Conservation (phyloP, 2,113 vertebrate species). For the Cisticola juncidis region DNA sequence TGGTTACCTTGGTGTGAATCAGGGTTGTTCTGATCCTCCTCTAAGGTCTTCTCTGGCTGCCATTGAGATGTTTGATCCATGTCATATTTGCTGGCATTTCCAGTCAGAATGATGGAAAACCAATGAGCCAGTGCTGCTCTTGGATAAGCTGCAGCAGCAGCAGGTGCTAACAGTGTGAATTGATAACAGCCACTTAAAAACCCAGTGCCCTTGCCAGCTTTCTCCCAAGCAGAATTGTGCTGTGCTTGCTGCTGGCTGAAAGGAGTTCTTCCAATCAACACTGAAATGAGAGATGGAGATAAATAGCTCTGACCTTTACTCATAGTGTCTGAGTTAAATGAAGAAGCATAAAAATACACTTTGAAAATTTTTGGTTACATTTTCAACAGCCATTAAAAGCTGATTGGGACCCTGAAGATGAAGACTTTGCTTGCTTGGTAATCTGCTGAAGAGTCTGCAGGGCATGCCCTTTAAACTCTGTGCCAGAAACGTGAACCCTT, state of each 20-base stretch:
- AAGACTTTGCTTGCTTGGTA: neutral
- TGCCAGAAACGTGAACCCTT: neutral
- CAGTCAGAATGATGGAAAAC: neutral
- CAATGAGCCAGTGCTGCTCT: neutral
- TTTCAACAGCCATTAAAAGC: neutral
- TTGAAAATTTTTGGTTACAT: neutral
- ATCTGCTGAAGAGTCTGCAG: neutral
- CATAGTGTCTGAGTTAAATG: neutral
- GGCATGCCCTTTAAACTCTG: neutral
- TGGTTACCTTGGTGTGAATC: neutral
- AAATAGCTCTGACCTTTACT: neutral
- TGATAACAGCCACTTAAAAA: constrained; percentile 27
- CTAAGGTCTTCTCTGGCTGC: neutral
- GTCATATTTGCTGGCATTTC: neutral
- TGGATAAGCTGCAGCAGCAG: constrained; percentile 9
- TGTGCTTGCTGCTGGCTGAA: neutral
- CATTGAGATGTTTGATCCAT: neutral
- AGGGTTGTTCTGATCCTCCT: neutral
- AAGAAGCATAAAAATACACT: neutral
- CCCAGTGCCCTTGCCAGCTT: neutral
- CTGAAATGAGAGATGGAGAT: neutral
- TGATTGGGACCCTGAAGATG: neutral
- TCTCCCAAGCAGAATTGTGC: neutral
- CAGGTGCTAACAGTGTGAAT: constrained; percentile 3
- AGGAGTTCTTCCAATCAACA: neutral